Evolutionary conservation across 2,113 vertebrate genomes (phyloP).

Genomic region (Suricata suricatta): DNA sequence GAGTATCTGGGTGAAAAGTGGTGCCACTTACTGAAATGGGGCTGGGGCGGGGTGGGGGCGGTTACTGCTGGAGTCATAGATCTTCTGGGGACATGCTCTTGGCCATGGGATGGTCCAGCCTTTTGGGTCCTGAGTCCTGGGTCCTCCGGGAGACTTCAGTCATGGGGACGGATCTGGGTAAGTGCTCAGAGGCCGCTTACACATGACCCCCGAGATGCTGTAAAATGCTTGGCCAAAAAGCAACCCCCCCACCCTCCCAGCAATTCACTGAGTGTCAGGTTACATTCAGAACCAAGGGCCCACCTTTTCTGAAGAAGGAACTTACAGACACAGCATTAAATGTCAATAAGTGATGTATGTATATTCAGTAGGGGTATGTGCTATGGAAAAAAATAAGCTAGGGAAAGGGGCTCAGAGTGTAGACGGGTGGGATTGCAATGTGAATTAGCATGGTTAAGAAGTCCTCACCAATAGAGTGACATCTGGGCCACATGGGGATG

Average conservation of each 20-base stretch:
- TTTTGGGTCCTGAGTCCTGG: background rate
- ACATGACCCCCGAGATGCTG: background rate
- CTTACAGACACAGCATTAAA: background rate
- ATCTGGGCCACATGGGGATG: background rate
- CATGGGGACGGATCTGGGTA: background rate
- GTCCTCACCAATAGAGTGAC: background rate
- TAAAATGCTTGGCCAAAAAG: background rate
- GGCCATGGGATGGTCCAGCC: too few species aligned
- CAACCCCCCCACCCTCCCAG: background rate
- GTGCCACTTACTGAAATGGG: background rate
- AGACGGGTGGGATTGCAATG: background rate
- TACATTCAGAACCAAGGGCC: background rate
- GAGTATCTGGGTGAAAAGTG: background rate
- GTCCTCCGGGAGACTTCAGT: background rate
- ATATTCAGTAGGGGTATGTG: background rate
- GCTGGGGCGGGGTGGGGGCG: too few species aligned
- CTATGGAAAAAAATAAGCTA: background rate
- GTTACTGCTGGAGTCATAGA: background rate
- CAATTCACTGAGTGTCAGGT: background rate
- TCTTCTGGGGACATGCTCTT: background rate
- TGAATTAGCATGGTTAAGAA: background rate
- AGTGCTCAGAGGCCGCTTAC: background rate
- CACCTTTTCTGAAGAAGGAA: background rate
- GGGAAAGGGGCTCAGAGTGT: background rate
- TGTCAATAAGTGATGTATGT: background rate